Base-by-base conservation (phyloP, 2,888 invertebrate species). In the Pristionchus mayeri region DNA sequence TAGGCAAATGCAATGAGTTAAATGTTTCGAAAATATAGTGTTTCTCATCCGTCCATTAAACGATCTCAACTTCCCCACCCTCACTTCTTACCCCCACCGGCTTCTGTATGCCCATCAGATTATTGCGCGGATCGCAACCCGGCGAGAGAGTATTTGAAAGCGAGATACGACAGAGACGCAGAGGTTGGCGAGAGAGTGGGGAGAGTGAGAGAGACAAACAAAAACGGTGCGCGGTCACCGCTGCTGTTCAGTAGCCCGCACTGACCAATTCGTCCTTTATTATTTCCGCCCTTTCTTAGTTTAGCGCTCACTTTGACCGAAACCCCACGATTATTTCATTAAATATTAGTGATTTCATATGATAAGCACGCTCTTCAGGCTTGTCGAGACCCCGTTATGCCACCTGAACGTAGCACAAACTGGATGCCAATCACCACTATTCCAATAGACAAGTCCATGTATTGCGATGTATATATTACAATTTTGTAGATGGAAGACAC, bases 151-250 rank as follows among this genome's bases (percentile, higher is more conserved):
- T 7, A 27, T 27, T n/a, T 6, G 18, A 16, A 78, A 21, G 21
- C 0, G 30, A 78, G 78, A 78, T 48, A 13, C 11, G 30, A 2
- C 50, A 50, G 50, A 78, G 48, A 48, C 30, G 18, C 3, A 78
- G 78, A 78, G 3, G 4, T 13, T 0, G 6, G 18, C 30, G 50
- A 50, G 50, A 78, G 50, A 78, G n/a, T 1, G 2, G 3, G 34
- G 18, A 52, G 50, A 1, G 6, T n/a, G 3, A n/a, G 78, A 78
- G 78, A 78, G 78, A 48, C 50, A 48, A 50, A 78, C 75, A 75
- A 75, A 48, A 75, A 75, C 44, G 48, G 27, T 24, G 71, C 6
- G 71, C n/a, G 71, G 40, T 40, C n/a, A 71, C 71, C 44, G 16
- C 27, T 27, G 3, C 40, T 71, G 71, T 44, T 37, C 44, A 24